Conservation (phyloP, 2,113 vertebrate genomes). For the Sphaerodactylus townsendi region DNA sequence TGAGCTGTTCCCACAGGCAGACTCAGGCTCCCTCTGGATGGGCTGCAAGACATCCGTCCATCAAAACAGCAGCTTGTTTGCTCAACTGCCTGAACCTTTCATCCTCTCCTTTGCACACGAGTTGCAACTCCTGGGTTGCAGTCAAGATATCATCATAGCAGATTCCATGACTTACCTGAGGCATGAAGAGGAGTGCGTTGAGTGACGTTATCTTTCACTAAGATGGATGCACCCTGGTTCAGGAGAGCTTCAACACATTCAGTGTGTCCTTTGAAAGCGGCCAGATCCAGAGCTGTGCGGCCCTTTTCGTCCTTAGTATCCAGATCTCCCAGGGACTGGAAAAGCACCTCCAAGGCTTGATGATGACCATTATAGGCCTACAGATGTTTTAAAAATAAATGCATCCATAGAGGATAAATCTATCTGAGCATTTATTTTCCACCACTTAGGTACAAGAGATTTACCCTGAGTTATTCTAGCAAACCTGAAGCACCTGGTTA, state of each 20-base stretch:
- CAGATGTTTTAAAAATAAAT: constrained; percentile 16
- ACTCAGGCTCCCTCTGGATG: too few relatives aligned
- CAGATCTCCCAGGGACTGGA: constrained; percentile 86
- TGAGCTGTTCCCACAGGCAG: too few relatives aligned
- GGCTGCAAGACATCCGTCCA: background rate
- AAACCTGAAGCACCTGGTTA: too few relatives aligned
- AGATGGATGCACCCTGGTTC: constrained; percentile 89
- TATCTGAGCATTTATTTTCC: too few relatives aligned
- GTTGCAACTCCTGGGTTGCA: background rate
- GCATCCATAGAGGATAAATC: background rate
- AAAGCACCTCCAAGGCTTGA: constrained; percentile 91
- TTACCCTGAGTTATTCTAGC: too few relatives aligned
- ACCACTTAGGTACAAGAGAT: too few relatives aligned
- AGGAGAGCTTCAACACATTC: constrained; percentile 93
- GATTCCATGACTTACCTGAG: constrained; percentile 79
- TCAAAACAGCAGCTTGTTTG: background rate
- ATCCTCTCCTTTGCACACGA: background rate
- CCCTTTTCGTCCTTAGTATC: constrained; percentile 90
- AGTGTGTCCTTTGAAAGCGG: constrained; percentile 86
- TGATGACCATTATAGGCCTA: constrained; percentile 96
- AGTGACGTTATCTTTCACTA: constrained; percentile 81
- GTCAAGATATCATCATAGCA: background rate
- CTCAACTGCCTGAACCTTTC: background rate
- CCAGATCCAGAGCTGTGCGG: constrained; percentile 89
- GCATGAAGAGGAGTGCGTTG: constrained; percentile 88